Evolutionary conservation across 2,113 vertebrate species (phyloP).

Genomic region (Entosphenus tridentatus): DNA sequence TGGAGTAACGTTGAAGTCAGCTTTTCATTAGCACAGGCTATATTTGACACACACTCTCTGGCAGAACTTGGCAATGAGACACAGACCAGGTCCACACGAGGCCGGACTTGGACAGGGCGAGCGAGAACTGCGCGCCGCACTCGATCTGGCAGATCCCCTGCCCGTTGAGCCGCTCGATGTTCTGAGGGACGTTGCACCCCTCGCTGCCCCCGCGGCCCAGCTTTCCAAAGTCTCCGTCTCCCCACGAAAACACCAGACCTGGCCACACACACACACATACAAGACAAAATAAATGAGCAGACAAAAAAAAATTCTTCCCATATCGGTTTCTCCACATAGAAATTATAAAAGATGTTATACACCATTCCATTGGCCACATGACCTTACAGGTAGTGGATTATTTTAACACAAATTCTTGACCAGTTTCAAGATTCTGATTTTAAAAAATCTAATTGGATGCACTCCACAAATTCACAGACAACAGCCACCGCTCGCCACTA

Average conservation of each 20-base stretch:
- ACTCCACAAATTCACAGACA: neutral
- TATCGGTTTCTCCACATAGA: too few relatives aligned
- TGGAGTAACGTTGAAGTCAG: too few relatives aligned
- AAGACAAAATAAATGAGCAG: neutral
- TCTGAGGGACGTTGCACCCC: constrained; percentile 95
- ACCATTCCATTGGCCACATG: too few relatives aligned
- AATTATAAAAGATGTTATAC: too few relatives aligned
- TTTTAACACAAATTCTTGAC: too few relatives aligned
- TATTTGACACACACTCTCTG: too few relatives aligned
- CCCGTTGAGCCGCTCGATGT: constrained; percentile 80
- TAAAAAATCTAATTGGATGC: too few relatives aligned
- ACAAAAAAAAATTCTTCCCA: neutral
- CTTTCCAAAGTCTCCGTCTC: constrained; percentile 92
- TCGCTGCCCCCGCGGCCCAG: constrained; percentile 87
- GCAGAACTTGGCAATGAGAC: neutral
- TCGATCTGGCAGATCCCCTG: constrained; percentile 91
- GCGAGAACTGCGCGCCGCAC: constrained; percentile 86
- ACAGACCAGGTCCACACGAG: constrained; percentile 94
- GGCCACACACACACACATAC: neutral
- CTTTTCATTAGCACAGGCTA: too few relatives aligned
- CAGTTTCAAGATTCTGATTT: too few relatives aligned
- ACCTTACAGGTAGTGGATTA: too few relatives aligned
- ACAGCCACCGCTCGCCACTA: too few relatives aligned
- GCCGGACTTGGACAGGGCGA: constrained; percentile 88
- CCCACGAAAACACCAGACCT: constrained; percentile 97